Evolutionary conservation across 2,888 invertebrate species (phyloP), one percentile per base, ranked within the genome.

Genomic region (Hipparchia semele): DNA sequence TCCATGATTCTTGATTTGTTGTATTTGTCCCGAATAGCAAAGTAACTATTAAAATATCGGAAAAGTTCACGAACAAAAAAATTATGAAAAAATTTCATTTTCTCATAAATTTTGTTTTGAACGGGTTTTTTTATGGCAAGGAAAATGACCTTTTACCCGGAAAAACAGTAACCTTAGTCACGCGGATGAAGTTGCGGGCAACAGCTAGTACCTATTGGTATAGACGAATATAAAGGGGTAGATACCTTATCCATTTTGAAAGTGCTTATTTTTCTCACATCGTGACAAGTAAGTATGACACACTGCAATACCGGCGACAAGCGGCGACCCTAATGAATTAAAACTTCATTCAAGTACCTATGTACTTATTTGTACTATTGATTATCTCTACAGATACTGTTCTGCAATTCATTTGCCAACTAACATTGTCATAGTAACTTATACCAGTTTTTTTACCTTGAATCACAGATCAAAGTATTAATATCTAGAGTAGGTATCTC

Each of bases 291-390:
- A 80, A 84, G 84, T 80, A 80, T 85, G 84, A 84, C 84, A 84
- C 81, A 85, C 81, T 79, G 82, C 83, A 80, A 79, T 80, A 81
- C 77, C 79, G 79, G 75, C 76, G 77, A 78, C 77, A 80, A 81
- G 77, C 79, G 79, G 75, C 76, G 77, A 78, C 77, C 73, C 75
- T 77, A 72, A 80, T 79, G 82, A 85, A 85, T 84, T 85, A 83
- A 82, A 82, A 83, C 79, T 81, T 81, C 80, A 82, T 85, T 82
- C 80, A 82, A 77, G 81, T 78, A 80, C 51, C 23, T 65, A 65
- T 51, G 13, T 62, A 7, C 7, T 6, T 60, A 33, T 33, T 23
- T 60, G 6, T 39, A 39, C 70, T 70, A 51, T 79, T 83, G 86
- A 85, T 87, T 82, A 86, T 79, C 79, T 80, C 33, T 53, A 60